Evolutionary conservation across 1,140 invertebrate genomes (phyloP), one percentile per base, ranked within the genome.

Genomic region (Drosophila ercepeae): DNA sequence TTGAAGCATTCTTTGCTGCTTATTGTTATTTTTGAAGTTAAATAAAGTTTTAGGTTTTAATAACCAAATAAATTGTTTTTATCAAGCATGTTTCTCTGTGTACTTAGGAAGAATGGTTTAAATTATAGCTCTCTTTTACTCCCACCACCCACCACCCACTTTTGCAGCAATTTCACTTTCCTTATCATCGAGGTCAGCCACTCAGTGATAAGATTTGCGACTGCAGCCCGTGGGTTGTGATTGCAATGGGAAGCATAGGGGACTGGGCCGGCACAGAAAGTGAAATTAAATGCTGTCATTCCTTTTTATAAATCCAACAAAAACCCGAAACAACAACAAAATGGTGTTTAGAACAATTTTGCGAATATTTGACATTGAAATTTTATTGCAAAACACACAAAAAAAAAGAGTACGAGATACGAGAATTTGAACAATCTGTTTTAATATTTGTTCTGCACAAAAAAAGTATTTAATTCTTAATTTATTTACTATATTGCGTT

Each of bases 341-440:
- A 21, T 41, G 36, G 23, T 65, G 14, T 41, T 60, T 32, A 52
- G 46, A 73, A 39, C 41, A 42, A 65, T 59, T 51, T 60, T 65
- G 75, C 57, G 60, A 78, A 75, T 52, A 67, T 75, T 79, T 83
- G 79, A 61, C 79, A 86, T 86, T 83, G 81, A 83, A 83, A 79
- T 65, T 73, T 42, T 65, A 44, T 52, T 59, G 50, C 53, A 41
- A 41, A 57, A 32, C 59, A 45, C 54, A 54, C 23, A 57, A 42
- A 58, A 36, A 52, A 39, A 13, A n/a, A 9, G 25, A 9, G 25
- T n/a, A 13, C 45, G 52, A 81, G 71, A 79, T 75, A 79, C 53
- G 59, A 57, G 27, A 53, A 77, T 68, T 82, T 64, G 25, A 23
- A 48, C 70, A 78, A 75, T 78, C 79, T 84, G 79, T 78, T 78